Evolutionary conservation across 1,140 invertebrate genomes (phyloP), one percentile per base, ranked within the genome.

Genomic region (Apocrypta bakeri): DNA sequence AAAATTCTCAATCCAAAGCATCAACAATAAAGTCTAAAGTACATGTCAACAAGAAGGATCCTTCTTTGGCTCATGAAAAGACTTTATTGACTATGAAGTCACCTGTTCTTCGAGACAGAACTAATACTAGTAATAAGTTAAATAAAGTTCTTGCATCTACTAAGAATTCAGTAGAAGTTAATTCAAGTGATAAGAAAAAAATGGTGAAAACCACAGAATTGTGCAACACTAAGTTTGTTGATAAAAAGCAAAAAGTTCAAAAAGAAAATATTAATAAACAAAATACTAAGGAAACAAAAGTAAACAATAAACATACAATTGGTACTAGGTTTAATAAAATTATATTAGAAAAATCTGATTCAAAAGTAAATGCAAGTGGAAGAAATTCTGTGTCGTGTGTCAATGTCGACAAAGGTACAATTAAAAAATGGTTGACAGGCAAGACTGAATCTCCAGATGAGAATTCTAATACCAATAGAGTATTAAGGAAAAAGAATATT

Each of bases 51-150:
- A 72, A 29, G 77, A 42, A 29, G n/a, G 25, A 37, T 17, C 61
- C 56, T 63, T 21, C 37, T 29, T 64, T 29, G n/a, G 11, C 11
- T 63, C 1, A 17, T 37, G 56, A 64, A 64, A 71, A 2, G 79
- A 56, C 40, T 1, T 8, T 40, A 29, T 75, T 63, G 42, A 40
- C 9, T 0, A 31, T 80, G 14, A 80, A 80, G 2, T 84, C 83
- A 17, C 82, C 85, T 72, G 82, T 85, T 85, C 73, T 87, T 56
- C 76, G 83, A 73, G 85, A 87, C 76, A 85, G 84, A 84, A 87
- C 85, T 8, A 86, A 87, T 81, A 69, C 84, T 31, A 79, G 40
- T 61, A 83, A 75, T 7, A 79, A 85, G 71, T 40, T 33, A n/a
- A 9, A 69, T 21, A 85, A 85, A 77, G 17, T 68, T 78, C 74